Evolutionary conservation across 1,140 invertebrate species (phyloP).

Genomic region (Hyles euphorbiae): DNA sequence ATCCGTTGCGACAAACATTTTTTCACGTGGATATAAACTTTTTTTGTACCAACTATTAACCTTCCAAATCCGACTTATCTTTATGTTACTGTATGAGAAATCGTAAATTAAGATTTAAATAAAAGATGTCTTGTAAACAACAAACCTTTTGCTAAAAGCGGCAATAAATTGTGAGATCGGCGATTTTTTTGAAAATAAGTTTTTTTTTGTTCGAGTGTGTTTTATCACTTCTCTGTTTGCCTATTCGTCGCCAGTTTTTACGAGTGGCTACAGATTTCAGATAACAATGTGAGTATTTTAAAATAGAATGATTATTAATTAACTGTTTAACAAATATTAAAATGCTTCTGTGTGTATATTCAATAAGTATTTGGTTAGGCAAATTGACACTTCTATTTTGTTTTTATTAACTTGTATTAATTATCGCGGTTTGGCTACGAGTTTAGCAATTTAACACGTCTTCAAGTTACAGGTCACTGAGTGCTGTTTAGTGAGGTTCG

Average conservation of each 20-base stretch:
- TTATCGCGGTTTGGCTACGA: not conserved
- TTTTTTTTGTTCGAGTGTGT: slow-evolving; percentile 29
- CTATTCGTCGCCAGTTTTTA: slow-evolving; percentile 22
- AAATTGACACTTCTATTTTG: too few species aligned
- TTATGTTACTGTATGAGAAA: slow-evolving; percentile 44
- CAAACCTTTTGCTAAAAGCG: slow-evolving; percentile 66
- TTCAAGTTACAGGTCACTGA: too few species aligned
- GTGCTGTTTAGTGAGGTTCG: too few species aligned
- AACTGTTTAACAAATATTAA: too few species aligned
- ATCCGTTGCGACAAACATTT: slow-evolving; percentile 17
- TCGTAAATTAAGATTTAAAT: slow-evolving; percentile 66
- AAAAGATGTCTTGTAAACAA: slow-evolving; percentile 62
- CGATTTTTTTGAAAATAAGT: slow-evolving; percentile 28
- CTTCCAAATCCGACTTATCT: slow-evolving; percentile 43
- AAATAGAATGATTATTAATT: too few species aligned
- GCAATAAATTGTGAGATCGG: slow-evolving; percentile 51
- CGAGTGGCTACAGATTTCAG: slow-evolving; percentile 14
- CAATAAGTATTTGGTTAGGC: too few species aligned
- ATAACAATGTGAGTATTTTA: slow-evolving; percentile 3
- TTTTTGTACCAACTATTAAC: slow-evolving; percentile 21
- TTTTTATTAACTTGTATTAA: not conserved
- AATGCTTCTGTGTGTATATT: too few species aligned
- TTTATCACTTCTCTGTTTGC: slow-evolving; percentile 35
- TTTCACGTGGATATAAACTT: slow-evolving; percentile 5
- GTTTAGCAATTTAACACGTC: too few species aligned